Conservation (phyloP, 92 coral and sea anemone genomes). For the Siderastrea siderea region DNA sequence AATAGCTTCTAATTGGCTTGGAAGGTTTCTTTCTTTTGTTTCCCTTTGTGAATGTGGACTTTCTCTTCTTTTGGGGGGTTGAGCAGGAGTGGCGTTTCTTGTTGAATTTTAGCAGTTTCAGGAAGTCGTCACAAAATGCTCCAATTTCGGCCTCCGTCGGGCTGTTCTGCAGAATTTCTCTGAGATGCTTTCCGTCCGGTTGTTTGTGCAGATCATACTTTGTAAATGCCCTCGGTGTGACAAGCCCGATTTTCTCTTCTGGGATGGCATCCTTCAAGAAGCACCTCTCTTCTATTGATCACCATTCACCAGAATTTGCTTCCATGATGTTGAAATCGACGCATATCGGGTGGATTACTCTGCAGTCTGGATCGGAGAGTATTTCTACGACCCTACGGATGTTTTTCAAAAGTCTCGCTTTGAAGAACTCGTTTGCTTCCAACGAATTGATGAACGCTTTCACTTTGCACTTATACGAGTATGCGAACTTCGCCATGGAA, state of each 20-base stretch:
- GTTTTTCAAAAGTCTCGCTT: conserved; percentile 10
- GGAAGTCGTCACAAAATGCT: too few relatives aligned
- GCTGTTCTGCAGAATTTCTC: conserved; percentile 34
- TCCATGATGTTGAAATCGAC: conserved; percentile 40
- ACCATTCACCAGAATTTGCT: conserved; percentile 11
- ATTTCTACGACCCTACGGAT: conserved; percentile 13
- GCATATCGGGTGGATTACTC: conserved; percentile 11
- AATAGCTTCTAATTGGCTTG: too few relatives aligned
- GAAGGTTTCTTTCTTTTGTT: too few relatives aligned
- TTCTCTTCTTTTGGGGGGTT: too few relatives aligned
- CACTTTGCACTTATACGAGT: conserved; percentile 26
- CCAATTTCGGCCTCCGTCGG: too few relatives aligned
- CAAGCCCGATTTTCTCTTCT: conserved; percentile 14
- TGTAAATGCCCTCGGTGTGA: conserved; percentile 23
- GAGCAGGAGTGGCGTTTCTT: too few relatives aligned
- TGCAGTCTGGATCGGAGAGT: conserved; percentile 14
- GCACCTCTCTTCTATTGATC: background rate
- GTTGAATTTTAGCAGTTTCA: too few relatives aligned
- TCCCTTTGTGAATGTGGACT: too few relatives aligned
- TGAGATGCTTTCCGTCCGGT: conserved; percentile 33
- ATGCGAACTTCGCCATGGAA: conserved; percentile 14
- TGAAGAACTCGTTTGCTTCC: conserved; percentile 15
- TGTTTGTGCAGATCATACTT: background rate
- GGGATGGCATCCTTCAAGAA: background rate
- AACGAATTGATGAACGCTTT: conserved; percentile 16